Percentiles rank a stretch among this genome's conserved stretches.
Conservation (phyloP, 2,113 vertebrate genomes). For the Rhea americana region DNA sequence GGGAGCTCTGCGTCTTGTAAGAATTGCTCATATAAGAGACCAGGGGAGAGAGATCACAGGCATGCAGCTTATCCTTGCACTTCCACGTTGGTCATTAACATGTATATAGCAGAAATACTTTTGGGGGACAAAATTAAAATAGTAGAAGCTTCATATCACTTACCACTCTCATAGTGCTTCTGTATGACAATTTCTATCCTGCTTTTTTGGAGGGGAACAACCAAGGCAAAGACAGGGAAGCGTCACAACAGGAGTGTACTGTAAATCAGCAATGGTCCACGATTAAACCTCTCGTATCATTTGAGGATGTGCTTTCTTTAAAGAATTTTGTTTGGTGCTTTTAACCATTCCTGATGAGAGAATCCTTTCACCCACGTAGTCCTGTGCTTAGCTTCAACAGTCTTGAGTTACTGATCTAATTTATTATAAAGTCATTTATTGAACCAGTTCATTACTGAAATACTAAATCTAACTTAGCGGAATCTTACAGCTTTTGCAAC, state of each 20-base stretch:
- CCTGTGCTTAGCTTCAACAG: background rate
- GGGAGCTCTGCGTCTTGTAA: background rate
- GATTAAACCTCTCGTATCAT: background rate
- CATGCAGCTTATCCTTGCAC: background rate
- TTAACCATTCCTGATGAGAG: background rate
- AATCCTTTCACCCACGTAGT: background rate
- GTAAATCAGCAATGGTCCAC: background rate
- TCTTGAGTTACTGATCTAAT: background rate
- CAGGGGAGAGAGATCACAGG: background rate
- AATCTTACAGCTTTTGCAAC: background rate
- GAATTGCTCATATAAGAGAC: background rate
- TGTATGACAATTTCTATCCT: background rate
- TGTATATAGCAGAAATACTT: background rate
- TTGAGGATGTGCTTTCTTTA: background rate
- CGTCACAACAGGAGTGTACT: background rate
- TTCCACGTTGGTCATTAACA: background rate
- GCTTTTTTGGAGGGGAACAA: background rate
- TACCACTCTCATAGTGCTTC: background rate
- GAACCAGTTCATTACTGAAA: background rate
- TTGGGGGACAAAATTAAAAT: background rate
- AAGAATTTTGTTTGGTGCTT: background rate
- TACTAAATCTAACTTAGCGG: background rate
- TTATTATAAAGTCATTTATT: background rate
- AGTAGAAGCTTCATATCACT: background rate
- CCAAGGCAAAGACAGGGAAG: background rate